phyloP scores from a whole-genome alignment of 2,888 invertebrate genomes.

The Hydropsyche betteni region DNA sequence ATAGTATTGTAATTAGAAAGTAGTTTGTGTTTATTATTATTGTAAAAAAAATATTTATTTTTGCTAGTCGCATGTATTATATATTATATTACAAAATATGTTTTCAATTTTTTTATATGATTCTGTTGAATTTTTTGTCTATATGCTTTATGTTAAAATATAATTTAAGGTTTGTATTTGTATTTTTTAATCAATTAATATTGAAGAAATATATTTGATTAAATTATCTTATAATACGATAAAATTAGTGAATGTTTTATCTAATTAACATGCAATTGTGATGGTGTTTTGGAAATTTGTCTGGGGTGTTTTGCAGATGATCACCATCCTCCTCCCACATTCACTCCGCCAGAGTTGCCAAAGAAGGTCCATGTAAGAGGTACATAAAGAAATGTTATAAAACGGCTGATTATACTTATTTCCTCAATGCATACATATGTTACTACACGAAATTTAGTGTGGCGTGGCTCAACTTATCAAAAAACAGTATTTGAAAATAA shows the following conservation, averaged over 20 bases:
- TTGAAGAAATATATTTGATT: not conserved
- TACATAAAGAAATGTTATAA: conserved; percentile 67
- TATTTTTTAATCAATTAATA: conserved; percentile 18
- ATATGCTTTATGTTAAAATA: not conserved
- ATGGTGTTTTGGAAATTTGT: conserved; percentile 67
- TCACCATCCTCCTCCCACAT: conserved; percentile 97
- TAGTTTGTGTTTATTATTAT: no score
- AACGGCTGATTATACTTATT: conserved; percentile 61
- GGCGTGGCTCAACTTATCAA: conserved; percentile 17
- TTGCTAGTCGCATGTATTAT: no score
- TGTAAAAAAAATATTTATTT: no score
- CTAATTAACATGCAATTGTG: conserved; percentile 56
- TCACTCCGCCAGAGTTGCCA: conserved; percentile 98
- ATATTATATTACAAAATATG: no score
- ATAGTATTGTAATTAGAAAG: no score
- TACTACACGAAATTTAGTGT: conserved; percentile 43
- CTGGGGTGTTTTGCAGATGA: conserved; percentile 88
- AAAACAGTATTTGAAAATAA: no score
- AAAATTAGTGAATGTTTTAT: conserved; percentile 31
- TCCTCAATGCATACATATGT: conserved; percentile 54
- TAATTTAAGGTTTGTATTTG: conserved; percentile 24
- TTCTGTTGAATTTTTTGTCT: no score
- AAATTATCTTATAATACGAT: conserved; percentile 19
- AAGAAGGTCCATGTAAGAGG: conserved; percentile 98
- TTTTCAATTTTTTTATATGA: no score